Evolutionary conservation across 2,888 invertebrate genomes (phyloP).

Genomic region (Callimorpha dominula): DNA sequence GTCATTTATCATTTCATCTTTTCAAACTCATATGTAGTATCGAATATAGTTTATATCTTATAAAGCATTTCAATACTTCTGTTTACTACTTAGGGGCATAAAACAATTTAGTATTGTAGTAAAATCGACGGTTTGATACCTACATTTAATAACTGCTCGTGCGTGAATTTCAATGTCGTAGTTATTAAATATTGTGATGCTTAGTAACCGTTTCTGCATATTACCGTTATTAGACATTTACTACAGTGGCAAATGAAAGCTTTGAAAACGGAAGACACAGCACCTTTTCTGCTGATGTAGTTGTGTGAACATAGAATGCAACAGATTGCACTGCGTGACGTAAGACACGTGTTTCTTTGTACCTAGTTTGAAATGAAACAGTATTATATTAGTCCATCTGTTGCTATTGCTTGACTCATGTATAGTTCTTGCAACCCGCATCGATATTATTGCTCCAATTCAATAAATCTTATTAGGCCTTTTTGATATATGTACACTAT

Average conservation of each 20-base stretch:
- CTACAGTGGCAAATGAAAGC: background rate
- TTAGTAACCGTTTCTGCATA: background rate
- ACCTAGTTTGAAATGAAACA: background rate
- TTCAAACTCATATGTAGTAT: conserved; percentile 32
- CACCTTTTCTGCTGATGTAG: conserved; percentile 19
- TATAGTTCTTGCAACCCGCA: background rate
- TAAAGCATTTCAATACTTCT: conserved; percentile 17
- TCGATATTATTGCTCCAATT: background rate
- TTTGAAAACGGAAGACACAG: background rate
- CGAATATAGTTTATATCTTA: conserved; percentile 35
- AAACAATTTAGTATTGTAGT: too few relatives aligned
- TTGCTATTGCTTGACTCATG: background rate
- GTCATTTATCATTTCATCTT: conserved; percentile 59
- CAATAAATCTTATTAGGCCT: background rate
- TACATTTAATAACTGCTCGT: too few relatives aligned
- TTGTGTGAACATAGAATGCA: conserved; percentile 21
- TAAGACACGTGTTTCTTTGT: conserved; percentile 21
- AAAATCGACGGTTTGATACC: too few relatives aligned
- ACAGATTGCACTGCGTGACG: conserved; percentile 18
- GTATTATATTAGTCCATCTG: background rate
- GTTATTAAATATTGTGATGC: background rate
- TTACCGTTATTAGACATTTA: background rate
- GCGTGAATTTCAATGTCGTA: too few relatives aligned
- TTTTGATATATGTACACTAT: background rate
- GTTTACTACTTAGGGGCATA: background rate